phyloP scores from a whole-genome alignment of 2,888 invertebrate species.

The Harpagoxenus sublaevis region DNA sequence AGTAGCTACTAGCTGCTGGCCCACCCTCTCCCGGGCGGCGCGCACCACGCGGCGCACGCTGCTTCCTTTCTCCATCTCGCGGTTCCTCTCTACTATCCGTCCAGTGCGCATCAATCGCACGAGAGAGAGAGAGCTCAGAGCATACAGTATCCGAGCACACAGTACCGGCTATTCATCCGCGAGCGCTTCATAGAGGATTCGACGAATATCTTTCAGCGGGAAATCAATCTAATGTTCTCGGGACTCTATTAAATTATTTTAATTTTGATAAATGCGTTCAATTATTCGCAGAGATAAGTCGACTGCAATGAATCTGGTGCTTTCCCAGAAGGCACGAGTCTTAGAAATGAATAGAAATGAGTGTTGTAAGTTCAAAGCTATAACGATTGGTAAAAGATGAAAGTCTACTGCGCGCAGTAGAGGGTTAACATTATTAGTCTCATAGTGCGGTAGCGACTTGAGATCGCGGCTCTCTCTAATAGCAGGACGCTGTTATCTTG shows the following conservation, averaged over 20 bases:
- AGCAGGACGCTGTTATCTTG: conserved; percentile 2
- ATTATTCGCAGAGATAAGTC: not conserved
- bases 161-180: conserved; percentile 35
- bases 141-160: conserved; percentile 11
- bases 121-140: not conserved
- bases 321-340: not conserved
- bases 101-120: conserved; percentile 30
- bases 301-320: not conserved
- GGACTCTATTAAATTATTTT: not conserved
- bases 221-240: conserved; percentile 1
- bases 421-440: conserved; percentile 21
- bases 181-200: not conserved
- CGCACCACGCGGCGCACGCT: conserved; percentile 26
- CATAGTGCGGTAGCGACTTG: not conserved
- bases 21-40: conserved; percentile 57
- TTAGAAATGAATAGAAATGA: not conserved
- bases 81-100: conserved; percentile 26
- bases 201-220: not conserved
- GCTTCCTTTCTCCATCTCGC: conserved; percentile 41
- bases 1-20: conserved; percentile 68
- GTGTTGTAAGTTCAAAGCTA: not conserved
- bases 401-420: not conserved
- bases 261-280: not conserved
- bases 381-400: not conserved
- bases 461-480: conserved; percentile 14